These are phyloP conservation scores for Erethizon dorsatum DNA, from an alignment of 2,797 vertebrate genomes.

Conservation along the genomic window DNA sequence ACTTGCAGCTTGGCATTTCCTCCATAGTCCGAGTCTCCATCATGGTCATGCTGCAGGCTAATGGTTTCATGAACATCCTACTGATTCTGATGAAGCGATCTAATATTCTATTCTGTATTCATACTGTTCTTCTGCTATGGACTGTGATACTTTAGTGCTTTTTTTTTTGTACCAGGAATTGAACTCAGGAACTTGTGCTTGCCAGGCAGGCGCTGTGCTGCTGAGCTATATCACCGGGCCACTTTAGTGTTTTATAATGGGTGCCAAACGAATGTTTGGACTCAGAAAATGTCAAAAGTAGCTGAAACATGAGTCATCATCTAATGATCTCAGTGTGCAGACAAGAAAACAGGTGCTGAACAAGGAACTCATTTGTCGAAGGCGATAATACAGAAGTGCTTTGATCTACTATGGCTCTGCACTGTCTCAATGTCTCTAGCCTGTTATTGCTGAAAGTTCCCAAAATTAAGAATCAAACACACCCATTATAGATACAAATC, in stretches of 20 bases:
- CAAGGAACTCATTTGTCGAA: background rate
- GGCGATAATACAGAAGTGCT: background rate
- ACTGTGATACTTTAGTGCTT: background rate
- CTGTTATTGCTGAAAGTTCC: background rate
- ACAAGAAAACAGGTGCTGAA: background rate
- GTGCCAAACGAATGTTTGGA: background rate
- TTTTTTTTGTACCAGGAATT: no score
- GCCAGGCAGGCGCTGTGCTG: no score
- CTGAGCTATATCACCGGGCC: no score
- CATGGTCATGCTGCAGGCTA: background rate
- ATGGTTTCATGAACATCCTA: background rate
- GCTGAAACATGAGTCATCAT: background rate
- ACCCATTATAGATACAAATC: background rate
- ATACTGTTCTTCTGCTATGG: background rate
- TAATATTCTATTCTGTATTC: background rate
- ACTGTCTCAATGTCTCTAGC: background rate
- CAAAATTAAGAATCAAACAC: background rate
- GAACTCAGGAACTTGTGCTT: no score
- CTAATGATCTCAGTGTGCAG: background rate
- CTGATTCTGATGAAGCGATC: background rate
- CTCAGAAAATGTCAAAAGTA: conserved; percentile 21
- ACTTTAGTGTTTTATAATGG: background rate
- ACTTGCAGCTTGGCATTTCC: background rate
- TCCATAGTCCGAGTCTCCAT: background rate
- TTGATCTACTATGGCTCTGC: background rate